A percentile compares a stretch with the other conserved stretches of the same genome.
Evolutionary conservation across 1,140 invertebrate species (phyloP).

Genomic region (Diprion similis): DNA sequence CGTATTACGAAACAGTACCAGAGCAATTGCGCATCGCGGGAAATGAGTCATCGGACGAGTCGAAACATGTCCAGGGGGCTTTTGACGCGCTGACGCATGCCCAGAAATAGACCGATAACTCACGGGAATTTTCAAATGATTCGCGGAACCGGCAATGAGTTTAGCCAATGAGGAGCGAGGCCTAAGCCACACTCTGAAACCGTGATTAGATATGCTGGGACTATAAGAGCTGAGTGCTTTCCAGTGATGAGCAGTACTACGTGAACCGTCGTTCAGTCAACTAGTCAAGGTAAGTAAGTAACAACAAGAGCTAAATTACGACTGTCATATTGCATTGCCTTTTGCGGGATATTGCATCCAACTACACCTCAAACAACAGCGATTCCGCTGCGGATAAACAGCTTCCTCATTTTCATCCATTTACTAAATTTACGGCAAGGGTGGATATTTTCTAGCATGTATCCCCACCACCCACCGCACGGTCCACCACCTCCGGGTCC

Average conservation of each 20-base stretch:
- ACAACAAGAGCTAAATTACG: background rate
- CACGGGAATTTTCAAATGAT: background rate
- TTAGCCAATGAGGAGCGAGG: background rate
- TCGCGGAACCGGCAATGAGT: background rate
- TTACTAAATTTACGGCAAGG: too few species aligned
- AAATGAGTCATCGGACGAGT: background rate
- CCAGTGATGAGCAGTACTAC: background rate
- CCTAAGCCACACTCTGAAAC: background rate
- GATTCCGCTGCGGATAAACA: background rate
- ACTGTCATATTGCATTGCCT: too few species aligned
- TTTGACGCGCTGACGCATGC: background rate
- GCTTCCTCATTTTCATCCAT: too few species aligned
- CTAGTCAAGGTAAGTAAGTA: background rate
- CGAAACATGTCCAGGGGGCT: background rate
- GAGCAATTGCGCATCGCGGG: background rate
- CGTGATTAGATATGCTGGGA: slow-evolving; percentile 1
- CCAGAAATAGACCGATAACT: slow-evolving; percentile 1
- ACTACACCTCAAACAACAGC: background rate
- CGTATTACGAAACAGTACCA: too few species aligned
- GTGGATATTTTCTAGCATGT: slow-evolving; percentile 1
- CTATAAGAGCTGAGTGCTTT: background rate
- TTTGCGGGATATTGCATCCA: background rate
- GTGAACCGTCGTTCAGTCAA: background rate
- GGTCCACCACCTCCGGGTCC: background rate
- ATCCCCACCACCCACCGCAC: slow-evolving; percentile 9